phyloP scores from a whole-genome alignment of 2,113 vertebrate species.

The Xenopus borealis region DNA sequence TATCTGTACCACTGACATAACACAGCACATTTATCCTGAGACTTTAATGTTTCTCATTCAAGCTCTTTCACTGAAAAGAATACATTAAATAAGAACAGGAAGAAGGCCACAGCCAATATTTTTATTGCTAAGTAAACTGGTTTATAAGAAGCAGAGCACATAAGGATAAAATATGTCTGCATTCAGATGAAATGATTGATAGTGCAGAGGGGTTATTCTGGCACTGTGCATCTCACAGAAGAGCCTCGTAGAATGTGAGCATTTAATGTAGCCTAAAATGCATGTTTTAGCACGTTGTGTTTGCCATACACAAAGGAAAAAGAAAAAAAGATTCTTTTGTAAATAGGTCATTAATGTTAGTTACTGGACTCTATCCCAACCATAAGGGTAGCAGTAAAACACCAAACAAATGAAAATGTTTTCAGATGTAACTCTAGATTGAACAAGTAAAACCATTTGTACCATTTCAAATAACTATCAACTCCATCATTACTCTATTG shows the following conservation, averaged over 20 bases:
- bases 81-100: too few relatives aligned
- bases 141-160: too few relatives aligned
- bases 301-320: neutral
- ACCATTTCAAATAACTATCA: neutral
- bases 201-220: too few relatives aligned
- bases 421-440: neutral
- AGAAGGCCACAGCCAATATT: too few relatives aligned
- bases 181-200: too few relatives aligned
- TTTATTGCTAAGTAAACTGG: too few relatives aligned
- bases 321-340: neutral
- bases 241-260: neutral
- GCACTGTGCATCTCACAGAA: neutral
- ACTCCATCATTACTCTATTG: neutral
- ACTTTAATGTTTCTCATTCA: too few relatives aligned
- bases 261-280: neutral
- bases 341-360: neutral
- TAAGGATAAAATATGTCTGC: too few relatives aligned
- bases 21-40: too few relatives aligned
- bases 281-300: neutral
- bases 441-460: slow-evolving; percentile 1
- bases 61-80: too few relatives aligned
- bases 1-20: too few relatives aligned
- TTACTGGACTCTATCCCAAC: neutral
- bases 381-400: neutral
- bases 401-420: neutral